Conservation (phyloP, 2,888 invertebrate species). For the Lasius platythorax region DNA sequence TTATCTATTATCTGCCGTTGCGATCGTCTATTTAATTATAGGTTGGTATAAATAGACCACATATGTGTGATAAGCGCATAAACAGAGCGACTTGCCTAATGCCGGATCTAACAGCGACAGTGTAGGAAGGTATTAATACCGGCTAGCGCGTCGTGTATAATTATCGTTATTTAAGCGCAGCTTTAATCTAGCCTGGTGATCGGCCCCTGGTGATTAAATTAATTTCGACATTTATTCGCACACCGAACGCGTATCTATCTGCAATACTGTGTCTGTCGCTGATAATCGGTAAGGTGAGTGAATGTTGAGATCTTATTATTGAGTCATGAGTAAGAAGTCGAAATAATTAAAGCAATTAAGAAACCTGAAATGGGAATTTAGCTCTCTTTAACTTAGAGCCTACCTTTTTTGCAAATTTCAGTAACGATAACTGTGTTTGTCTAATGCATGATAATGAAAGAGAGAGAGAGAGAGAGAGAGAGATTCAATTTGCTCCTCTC, state of each 20-base stretch:
- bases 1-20: conserved; percentile 56
- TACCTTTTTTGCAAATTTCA: background rate
- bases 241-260: background rate
- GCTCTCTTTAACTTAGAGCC: background rate
- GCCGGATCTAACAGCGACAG: conserved; percentile 73
- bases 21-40: conserved; percentile 68
- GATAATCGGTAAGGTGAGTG: background rate
- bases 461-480: no score
- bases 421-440: background rate
- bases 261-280: background rate
- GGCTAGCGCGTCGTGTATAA: conserved; percentile 57
- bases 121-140: conserved; percentile 71
- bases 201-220: conserved; percentile 37
- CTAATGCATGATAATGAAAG: background rate
- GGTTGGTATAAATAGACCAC: conserved; percentile 55
- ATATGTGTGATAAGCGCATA: conserved; percentile 57
- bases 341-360: background rate
- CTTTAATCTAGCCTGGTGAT: conserved; percentile 54
- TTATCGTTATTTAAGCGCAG: conserved; percentile 65
- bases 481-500: background rate
- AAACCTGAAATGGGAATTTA: background rate
- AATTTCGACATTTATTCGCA: conserved; percentile 27
- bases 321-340: background rate
- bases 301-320: background rate
- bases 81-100: conserved; percentile 69